Base-by-base conservation (phyloP, 2,797 vertebrate species). In the Limosa lapponica region DNA sequence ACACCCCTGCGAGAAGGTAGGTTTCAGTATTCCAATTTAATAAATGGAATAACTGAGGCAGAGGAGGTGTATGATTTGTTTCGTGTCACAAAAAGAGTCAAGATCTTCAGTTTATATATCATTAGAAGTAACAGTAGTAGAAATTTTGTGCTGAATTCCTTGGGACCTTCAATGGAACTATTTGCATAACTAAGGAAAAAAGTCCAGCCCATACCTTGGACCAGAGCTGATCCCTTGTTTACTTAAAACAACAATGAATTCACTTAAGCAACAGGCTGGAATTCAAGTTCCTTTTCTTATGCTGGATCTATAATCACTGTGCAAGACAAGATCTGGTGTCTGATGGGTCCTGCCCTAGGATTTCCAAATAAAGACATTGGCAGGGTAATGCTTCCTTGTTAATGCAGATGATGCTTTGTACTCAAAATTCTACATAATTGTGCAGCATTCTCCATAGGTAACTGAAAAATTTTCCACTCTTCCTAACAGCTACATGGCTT, bases 251-350 rank as follows among this genome's bases (percentile, higher is more conserved):
- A 52, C 27, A 83, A 59, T 25, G 48, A 37, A 20, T 43, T 79
- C 19, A 19, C 11, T 72, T 58, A 24, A 34, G 37, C 7, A 46
- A n/a, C 43, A 43, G 0, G 0, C 7, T 30, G 27, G 8, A 13
- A 70, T 61, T 30, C 24, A 46, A n/a, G 16, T n/a, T 82, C 30
- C 51, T 54, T 61, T 70, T 39, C 71, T 59, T 37, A 5, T 6
- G 11, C 23, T 77, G 44, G 20, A 57, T 52, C 30, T 22, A 28
- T 9, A 64, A 1, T 36, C 32, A 23, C 28, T 25, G 20, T 15
- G 16, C 39, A 58, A 70, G 64, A 19, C 19, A 51, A 79, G 19
- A 55, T n/a, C 16, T 32, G 5, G 4, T 39, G 36, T 11, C 34
- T 46, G 55, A 32, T 7, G 34, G 41, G 16, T 17, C 46, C 23